Base-by-base conservation (phyloP, 2,797 vertebrate species). In the Ambastaia sidthimunki region DNA sequence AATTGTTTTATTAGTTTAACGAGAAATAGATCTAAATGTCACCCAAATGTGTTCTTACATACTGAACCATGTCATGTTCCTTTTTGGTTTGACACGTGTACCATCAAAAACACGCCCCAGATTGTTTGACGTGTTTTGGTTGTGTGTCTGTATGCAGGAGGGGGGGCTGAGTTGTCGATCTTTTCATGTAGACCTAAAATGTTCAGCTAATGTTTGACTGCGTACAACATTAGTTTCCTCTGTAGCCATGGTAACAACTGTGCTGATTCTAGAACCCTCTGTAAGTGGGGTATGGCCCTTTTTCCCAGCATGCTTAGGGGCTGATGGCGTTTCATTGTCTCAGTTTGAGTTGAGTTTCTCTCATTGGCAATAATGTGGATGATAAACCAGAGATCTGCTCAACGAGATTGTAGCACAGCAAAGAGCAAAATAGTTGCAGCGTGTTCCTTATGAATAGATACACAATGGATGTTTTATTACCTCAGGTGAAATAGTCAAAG, bases 321-420 rank as follows among this genome's bases (percentile, higher is more conserved):
- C 31, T 66, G 44, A 80, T 72, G 71, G 71, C 68, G 68, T 81
- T 74, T 83, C 79, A 80, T 83, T 68, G 34, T 77, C 72, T 76
- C 82, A 62, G 67, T 83, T 78, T 69, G 70, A 81, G 62, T 67
- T 77, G 16, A 80, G 86, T 90, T 92, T 87, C 86, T 89, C 83
- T 52, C 86, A 92, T 92, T 91, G 91, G 93, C 92, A 94, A 93
- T 94, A 93, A 93, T 90, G 85, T 57, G 86, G 74, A 77, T 23
- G 76, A 82, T 76, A 69, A 75, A 57, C 62, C 2, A 34, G 78
- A 79, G 84, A 87, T 85, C 88, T 87, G 87, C 91, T 89, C 87
- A 89, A 86, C 86, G 85, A 88, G 90, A 91, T 87, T 91, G 93
- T 93, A 94, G 93, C 92, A 90, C 88, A 87, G 88, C 78, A 84